These are phyloP conservation scores for Drosophila kurseongensis DNA, from an alignment of 1,140 invertebrate species.

Conservation along the genomic window DNA sequence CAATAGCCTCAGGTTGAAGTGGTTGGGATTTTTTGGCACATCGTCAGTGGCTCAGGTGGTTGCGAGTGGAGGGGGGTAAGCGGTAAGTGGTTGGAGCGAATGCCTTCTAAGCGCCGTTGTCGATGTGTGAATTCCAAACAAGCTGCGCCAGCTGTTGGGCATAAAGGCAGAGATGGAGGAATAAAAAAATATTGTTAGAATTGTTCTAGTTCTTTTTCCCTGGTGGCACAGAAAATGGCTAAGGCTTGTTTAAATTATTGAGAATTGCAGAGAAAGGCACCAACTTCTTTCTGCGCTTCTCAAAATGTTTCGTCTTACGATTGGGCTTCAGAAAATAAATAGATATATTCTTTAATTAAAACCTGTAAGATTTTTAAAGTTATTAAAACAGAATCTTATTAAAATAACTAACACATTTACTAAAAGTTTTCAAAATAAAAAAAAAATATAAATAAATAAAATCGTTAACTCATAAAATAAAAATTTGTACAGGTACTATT, in stretches of 20 bases:
- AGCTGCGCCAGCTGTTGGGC: slow-evolving; percentile 58
- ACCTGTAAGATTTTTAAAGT: too few species aligned
- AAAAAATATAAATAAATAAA: too few species aligned
- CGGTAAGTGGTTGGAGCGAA: slow-evolving; percentile 17
- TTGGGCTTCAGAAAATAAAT: too few species aligned
- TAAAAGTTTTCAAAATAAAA: too few species aligned
- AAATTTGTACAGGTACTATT: too few species aligned
- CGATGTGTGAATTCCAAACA: slow-evolving; percentile 77
- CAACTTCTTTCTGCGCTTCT: not conserved
- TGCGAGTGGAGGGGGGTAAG: not conserved
- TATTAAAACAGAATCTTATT: too few species aligned
- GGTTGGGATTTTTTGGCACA: slow-evolving; percentile 66
- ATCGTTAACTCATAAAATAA: too few species aligned
- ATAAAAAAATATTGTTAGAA: slow-evolving; percentile 7
- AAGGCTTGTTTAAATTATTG: not conserved
- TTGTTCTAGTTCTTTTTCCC: not conserved
- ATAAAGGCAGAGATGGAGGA: slow-evolving; percentile 3
- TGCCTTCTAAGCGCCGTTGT: slow-evolving; percentile 38
- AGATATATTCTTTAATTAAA: too few species aligned
- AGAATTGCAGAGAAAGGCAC: not conserved
- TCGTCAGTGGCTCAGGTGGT: slow-evolving; percentile 38
- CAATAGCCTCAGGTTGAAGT: slow-evolving; percentile 47
- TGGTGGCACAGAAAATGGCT: not conserved
- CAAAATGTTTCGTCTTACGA: not conserved
- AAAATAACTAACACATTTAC: too few species aligned